phyloP scores from a whole-genome alignment of 1,140 invertebrate genomes.

The Hylaeus volcanicus region DNA sequence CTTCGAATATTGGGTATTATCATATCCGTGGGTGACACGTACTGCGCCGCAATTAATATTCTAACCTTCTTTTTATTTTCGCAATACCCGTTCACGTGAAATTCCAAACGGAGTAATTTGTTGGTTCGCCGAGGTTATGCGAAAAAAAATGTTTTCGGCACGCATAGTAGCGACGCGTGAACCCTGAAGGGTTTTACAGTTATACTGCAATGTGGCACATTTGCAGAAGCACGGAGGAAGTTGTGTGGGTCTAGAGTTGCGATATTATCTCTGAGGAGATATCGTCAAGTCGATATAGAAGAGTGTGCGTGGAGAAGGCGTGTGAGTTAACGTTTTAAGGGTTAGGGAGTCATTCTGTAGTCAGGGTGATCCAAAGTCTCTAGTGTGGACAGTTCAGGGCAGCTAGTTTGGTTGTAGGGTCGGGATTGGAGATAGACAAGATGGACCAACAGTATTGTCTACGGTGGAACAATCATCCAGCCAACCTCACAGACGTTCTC shows the following conservation, averaged over 20 bases:
- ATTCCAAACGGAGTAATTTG: conserved; percentile 36
- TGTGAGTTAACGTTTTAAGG: conserved; percentile 69
- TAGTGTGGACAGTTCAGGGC: conserved; percentile 64
- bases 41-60: conserved; percentile 71
- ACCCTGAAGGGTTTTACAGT: conserved; percentile 82
- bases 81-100: conserved; percentile 48
- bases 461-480: conserved; percentile 96
- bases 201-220: conserved; percentile 81
- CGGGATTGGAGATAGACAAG: conserved; percentile 81
- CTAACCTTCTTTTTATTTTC: conserved; percentile 64
- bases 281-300: conserved; percentile 61
- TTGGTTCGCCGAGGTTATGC: conserved; percentile 73
- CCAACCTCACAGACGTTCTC: conserved; percentile 93
- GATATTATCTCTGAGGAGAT: conserved; percentile 62
- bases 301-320: conserved; percentile 58
- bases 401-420: conserved; percentile 78
- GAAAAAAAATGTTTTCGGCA: conserved; percentile 78
- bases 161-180: conserved; percentile 78
- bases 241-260: conserved; percentile 72
- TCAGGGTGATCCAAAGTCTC: conserved; percentile 61
- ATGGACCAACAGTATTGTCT: conserved; percentile 97
- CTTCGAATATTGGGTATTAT: conserved; percentile 65
- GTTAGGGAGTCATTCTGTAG: conserved; percentile 64
- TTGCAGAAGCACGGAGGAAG: conserved; percentile 79
- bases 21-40: conserved; percentile 68